phyloP scores from a whole-genome alignment of 2,797 vertebrate genomes.

The Bothrops alternatus region DNA sequence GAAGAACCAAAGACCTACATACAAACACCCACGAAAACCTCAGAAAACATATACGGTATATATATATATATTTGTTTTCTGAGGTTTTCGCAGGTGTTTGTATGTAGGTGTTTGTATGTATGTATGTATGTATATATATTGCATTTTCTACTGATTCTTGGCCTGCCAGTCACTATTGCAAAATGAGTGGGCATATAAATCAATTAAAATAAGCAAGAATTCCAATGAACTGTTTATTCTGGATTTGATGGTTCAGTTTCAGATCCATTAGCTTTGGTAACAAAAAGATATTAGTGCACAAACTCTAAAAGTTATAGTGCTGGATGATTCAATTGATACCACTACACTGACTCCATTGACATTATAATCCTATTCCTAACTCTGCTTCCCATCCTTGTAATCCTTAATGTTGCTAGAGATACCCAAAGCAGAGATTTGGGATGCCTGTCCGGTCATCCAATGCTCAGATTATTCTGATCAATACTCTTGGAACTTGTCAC shows the following conservation, averaged over 20 bases:
- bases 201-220: not conserved
- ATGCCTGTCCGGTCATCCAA: not conserved
- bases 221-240: not conserved
- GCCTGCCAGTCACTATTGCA: not conserved
- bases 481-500: not conserved
- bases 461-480: not conserved
- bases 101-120: too few relatives aligned
- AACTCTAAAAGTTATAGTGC: not conserved
- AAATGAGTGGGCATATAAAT: not conserved
- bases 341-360: not conserved
- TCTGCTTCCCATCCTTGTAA: not conserved
- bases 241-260: not conserved
- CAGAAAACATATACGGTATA: too few relatives aligned
- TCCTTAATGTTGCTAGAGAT: not conserved
- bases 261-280: not conserved
- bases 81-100: too few relatives aligned
- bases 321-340: not conserved
- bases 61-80: too few relatives aligned
- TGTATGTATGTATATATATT: too few relatives aligned
- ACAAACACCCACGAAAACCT: too few relatives aligned
- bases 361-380: not conserved
- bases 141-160: not conserved
- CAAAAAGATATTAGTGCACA: not conserved
- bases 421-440: not conserved
- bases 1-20: too few relatives aligned